A percentile compares a stretch with the other conserved stretches of the same genome.
Conservation (phyloP, 2,797 vertebrate genomes). For the Hybognathus amarus region DNA sequence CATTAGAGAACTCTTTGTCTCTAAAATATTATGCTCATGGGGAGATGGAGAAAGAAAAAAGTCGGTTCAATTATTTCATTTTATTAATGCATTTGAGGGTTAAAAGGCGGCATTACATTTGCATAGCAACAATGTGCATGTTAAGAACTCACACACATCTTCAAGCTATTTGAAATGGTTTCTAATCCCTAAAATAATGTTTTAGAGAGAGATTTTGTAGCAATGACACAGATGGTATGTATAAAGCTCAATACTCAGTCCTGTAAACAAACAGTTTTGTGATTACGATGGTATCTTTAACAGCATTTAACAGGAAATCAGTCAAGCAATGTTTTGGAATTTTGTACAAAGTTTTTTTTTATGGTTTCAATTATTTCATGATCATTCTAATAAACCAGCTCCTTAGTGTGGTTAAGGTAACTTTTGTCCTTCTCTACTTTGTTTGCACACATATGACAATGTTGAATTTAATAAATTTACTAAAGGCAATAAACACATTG, state of each 20-base stretch:
- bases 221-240: neutral
- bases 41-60: neutral
- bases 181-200: no score
- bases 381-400: neutral
- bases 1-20: neutral
- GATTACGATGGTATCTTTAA: neutral
- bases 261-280: neutral
- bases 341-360: no score
- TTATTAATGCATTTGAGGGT: neutral
- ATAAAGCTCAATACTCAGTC: neutral
- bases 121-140: neutral
- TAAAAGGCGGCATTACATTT: neutral
- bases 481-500: constrained; percentile 5
- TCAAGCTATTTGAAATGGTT: neutral
- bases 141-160: neutral
- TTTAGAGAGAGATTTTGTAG: neutral
- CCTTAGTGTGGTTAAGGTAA: neutral
- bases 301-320: neutral
- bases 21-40: neutral
- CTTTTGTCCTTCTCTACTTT: neutral
- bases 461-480: neutral
- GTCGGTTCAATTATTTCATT: neutral
- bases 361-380: neutral
- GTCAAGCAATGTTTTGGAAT: neutral
- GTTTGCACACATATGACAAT: neutral